Evolutionary conservation across 2,888 invertebrate species (phyloP).

Genomic region (Drosophila birchii): DNA sequence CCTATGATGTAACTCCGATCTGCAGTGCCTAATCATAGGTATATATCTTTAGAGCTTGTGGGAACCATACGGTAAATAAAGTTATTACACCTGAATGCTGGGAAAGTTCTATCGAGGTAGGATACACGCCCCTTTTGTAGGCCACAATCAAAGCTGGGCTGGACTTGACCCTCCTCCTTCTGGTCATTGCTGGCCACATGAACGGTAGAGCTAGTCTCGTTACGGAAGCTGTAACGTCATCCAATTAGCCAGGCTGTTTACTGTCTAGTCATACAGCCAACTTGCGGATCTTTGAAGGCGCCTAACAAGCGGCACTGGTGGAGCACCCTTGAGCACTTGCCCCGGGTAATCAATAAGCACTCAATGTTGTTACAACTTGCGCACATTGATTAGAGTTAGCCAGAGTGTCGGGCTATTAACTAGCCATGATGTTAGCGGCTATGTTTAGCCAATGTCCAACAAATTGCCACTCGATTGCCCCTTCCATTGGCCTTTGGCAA

Average conservation of each 20-base stretch:
- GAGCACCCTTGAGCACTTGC: constrained; percentile 61
- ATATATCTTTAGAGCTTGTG: constrained; percentile 8
- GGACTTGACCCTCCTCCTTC: constrained; percentile 33
- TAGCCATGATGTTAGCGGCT: constrained; percentile 14
- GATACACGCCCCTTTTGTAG: not conserved
- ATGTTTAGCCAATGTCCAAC: constrained; percentile 29
- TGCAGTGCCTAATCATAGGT: constrained; percentile 5
- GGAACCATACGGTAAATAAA: constrained; percentile 16
- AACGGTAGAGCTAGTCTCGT: constrained; percentile 42
- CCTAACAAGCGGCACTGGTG: constrained; percentile 26
- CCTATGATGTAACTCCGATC: not conserved
- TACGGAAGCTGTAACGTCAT: constrained; percentile 54
- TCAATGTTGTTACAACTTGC: constrained; percentile 16
- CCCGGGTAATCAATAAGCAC: constrained; percentile 58
- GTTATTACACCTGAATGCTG: constrained; percentile 56
- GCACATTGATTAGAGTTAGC: constrained; percentile 41
- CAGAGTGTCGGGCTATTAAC: constrained; percentile 21
- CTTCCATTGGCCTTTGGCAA: constrained; percentile 58
- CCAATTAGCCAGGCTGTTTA: constrained; percentile 33
- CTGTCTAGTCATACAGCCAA: constrained; percentile 32
- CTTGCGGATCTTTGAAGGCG: constrained; percentile 35
- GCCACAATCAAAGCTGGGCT: constrained; percentile 6
- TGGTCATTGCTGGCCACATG: constrained; percentile 25
- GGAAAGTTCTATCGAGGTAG: constrained; percentile 31
- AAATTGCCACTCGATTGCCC: constrained; percentile 51